Evolutionary conservation across 1,140 invertebrate genomes (phyloP).

Genomic region (Whitmania pigra): DNA sequence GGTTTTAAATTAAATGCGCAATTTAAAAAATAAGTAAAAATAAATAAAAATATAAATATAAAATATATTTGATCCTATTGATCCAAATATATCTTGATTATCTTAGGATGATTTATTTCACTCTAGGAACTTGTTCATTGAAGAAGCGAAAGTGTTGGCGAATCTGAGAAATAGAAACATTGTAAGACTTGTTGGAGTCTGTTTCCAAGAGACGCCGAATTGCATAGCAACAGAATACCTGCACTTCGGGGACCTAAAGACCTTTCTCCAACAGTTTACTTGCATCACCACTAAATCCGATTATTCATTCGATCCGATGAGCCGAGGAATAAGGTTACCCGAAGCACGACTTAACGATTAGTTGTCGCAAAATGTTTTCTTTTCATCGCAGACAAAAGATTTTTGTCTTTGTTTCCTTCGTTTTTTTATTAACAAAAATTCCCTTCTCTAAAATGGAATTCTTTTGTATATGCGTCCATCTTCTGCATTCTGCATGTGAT

Average conservation of each 20-base stretch:
- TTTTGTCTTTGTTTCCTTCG: too few relatives aligned
- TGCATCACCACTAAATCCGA: constrained; percentile 27
- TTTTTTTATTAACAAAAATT: too few relatives aligned
- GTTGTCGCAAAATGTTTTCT: not conserved
- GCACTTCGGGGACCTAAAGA: constrained; percentile 74
- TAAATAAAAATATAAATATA: too few relatives aligned
- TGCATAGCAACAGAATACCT: constrained; percentile 81
- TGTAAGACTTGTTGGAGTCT: constrained; percentile 70
- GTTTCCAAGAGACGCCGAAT: constrained; percentile 63
- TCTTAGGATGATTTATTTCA: not conserved
- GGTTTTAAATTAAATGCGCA: too few relatives aligned
- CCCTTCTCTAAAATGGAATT: too few relatives aligned
- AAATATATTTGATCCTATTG: too few relatives aligned
- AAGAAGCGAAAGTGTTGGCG: constrained; percentile 73
- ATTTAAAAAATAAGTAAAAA: too few relatives aligned
- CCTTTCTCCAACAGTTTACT: constrained; percentile 66
- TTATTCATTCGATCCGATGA: constrained; percentile 12
- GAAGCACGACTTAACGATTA: constrained; percentile 12
- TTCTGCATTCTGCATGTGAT: too few relatives aligned
- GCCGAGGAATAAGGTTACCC: constrained; percentile 39
- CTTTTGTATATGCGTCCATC: too few relatives aligned
- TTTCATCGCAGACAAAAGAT: too few relatives aligned
- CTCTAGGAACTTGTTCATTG: constrained; percentile 67
- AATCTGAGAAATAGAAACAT: constrained; percentile 73
- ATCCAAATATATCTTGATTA: too few relatives aligned